These are phyloP conservation scores for Triplophysa dalaica DNA, from an alignment of 2,113 vertebrate genomes.

Conservation along the genomic window DNA sequence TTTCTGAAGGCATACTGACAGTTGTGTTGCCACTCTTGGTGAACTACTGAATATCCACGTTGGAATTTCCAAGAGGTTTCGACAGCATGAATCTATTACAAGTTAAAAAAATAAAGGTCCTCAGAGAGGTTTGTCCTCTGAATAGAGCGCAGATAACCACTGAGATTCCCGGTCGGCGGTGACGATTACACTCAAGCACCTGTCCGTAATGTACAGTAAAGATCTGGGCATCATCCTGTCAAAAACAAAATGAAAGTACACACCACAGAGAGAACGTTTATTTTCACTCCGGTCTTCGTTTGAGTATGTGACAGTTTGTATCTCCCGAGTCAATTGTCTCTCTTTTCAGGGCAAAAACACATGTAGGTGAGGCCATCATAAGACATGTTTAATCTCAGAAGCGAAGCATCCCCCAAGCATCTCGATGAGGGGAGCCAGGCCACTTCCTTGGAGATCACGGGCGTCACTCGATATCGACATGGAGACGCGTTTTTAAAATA, in stretches of 20 bases:
- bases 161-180: slow-evolving; percentile 32
- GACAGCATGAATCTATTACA: slow-evolving; percentile 28
- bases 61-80: slow-evolving; percentile 32
- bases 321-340: background rate
- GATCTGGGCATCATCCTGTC: slow-evolving; percentile 8
- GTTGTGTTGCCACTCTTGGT: slow-evolving; percentile 32
- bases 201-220: slow-evolving; percentile 10
- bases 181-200: slow-evolving; percentile 73
- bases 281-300: background rate
- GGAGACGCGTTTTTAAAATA: slow-evolving; percentile 37
- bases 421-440: background rate
- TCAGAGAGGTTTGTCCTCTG: slow-evolving; percentile 26
- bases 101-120: slow-evolving; percentile 50
- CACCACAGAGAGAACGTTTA: slow-evolving; percentile 5
- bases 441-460: slow-evolving; percentile 9
- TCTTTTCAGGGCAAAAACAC: slow-evolving; percentile 2
- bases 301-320: background rate
- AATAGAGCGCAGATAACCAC: slow-evolving; percentile 7
- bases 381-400: slow-evolving; percentile 21
- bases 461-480: slow-evolving; percentile 21
- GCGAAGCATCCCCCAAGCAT: slow-evolving; percentile 2
- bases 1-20: slow-evolving; percentile 1
- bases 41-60: slow-evolving; percentile 14
- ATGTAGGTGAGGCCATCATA: slow-evolving; percentile 18
- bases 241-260: slow-evolving; percentile 17